A percentile compares a stretch with the other conserved stretches of the same genome.
Evolutionary conservation across 1,140 invertebrate genomes (phyloP).

Genomic region (Harlomillsia oculata): DNA sequence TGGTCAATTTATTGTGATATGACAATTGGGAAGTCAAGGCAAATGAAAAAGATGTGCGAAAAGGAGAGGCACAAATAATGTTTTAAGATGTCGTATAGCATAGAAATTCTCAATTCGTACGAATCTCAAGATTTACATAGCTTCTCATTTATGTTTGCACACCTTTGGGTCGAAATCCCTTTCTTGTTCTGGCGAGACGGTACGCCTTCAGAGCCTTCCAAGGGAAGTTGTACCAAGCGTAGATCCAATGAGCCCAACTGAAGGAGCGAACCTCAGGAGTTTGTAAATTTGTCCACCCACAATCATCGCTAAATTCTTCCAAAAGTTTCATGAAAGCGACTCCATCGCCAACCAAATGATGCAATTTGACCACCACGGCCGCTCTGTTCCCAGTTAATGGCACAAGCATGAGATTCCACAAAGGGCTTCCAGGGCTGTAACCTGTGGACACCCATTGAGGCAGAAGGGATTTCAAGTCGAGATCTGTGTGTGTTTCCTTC

Average conservation of each 20-base stretch:
- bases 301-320: slow-evolving; percentile 26
- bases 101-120: no score
- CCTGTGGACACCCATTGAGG: slow-evolving; percentile 19
- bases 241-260: slow-evolving; percentile 29
- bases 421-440: slow-evolving; percentile 15
- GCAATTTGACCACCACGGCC: slow-evolving; percentile 28
- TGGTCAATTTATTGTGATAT: no score
- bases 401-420: slow-evolving; percentile 27
- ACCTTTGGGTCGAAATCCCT: slow-evolving; percentile 32
- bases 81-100: no score
- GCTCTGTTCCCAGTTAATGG: slow-evolving; percentile 19
- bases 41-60: no score
- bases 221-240: slow-evolving; percentile 34
- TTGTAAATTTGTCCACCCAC: slow-evolving; percentile 28
- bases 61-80: no score
- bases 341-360: slow-evolving; percentile 33
- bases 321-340: slow-evolving; percentile 34
- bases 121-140: no score
- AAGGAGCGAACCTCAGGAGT: slow-evolving; percentile 11
- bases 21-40: no score
- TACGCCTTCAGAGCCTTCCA: slow-evolving; percentile 34
- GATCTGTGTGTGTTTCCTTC: slow-evolving; percentile 6
- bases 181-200: slow-evolving; percentile 24
- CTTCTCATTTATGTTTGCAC: not conserved
- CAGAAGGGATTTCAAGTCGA: slow-evolving; percentile 24